Percentiles rank a stretch among this genome's conserved stretches.
These are phyloP conservation scores for Lordiphosa andalusiaca DNA, from an alignment of 2,888 invertebrate species.

Conservation along the genomic window DNA sequence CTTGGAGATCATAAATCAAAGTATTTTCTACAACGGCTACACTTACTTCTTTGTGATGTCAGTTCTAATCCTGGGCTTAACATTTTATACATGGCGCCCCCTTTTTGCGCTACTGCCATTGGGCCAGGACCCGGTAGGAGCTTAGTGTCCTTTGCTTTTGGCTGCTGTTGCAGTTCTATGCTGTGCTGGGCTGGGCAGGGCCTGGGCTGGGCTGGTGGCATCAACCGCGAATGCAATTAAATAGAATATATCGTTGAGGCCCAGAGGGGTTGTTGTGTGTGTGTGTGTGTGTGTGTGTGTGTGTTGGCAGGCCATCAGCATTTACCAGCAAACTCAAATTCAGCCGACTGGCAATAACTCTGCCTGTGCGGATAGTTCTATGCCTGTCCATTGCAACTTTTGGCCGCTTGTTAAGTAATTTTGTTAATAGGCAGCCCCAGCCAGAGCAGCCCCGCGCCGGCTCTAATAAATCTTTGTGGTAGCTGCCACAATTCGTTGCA, in stretches of 20 bases:
- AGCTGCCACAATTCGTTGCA: conserved; percentile 73
- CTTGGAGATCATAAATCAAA: too few species aligned
- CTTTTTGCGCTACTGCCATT: conserved; percentile 18
- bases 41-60: conserved; percentile 29
- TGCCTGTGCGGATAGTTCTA: conserved; percentile 14
- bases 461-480: conserved; percentile 69
- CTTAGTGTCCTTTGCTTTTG: conserved; percentile 51
- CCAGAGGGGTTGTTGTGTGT: conserved; percentile 18
- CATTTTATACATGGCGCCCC: conserved; percentile 34
- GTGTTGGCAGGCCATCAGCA: conserved; percentile 12
- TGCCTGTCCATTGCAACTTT: conserved; percentile 56
- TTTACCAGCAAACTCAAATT: conserved; percentile 54
- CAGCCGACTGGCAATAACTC: conserved; percentile 66
- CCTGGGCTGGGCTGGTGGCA: conserved; percentile 25
- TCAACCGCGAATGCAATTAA: conserved; percentile 67
- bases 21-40: neutral
- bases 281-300: conserved; percentile 8
- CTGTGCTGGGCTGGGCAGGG: conserved; percentile 19
- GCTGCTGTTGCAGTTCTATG: conserved; percentile 17
- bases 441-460: conserved; percentile 33
- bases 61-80: conserved; percentile 53
- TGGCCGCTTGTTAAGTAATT: conserved; percentile 71
- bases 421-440: conserved; percentile 65
- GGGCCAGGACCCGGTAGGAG: conserved; percentile 16
- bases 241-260: conserved; percentile 66